Base-by-base conservation (phyloP, 2,888 invertebrate species). In the Drosophila peninsularis region DNA sequence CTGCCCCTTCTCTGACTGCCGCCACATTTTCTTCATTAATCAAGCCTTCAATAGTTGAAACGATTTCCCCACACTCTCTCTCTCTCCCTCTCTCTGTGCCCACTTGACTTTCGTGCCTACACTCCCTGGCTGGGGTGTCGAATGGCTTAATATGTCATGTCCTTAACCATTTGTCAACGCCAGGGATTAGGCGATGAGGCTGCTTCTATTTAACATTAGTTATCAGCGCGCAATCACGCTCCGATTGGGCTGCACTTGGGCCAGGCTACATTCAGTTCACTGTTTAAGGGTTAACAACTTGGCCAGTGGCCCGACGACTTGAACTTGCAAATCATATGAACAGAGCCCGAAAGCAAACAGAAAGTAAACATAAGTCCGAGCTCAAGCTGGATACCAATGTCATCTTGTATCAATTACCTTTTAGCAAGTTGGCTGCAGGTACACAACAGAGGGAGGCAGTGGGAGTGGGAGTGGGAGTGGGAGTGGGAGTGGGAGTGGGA, bases 361-460 rank as follows among this genome's bases (percentile, higher is more conserved):
- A 63, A 50, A 53, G 30, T 24, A 42, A 52, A 62, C 19, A 27
- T 34, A 60, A n/a, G 44, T 53, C 56, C 27, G 9, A 45, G 41
- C 36, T 61, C 62, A 65, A 69, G 68, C 68, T 79, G 66, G 71
- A 68, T 77, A 67, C 68, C 62, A 67, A 70, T 75, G 70, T 80
- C 74, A 80, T 77, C 75, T 82, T 82, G 82, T 85, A 82, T 85
- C 86, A 82, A 85, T 82, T 82, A 85, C 75, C 77, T 67, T 85
- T 72, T 68, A 68, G 66, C 82, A 65, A 72, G 74, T 73, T 72
- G 66, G 65, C 47, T 67, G 45, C 41, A 21, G 42, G 52, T 49
- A 21, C 37, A 37, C 34, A 45, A 41, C 34, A 47, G 9, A 37
- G 41, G 36, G 13, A 32, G 42, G 14, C 14, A 50, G 24, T n/a